Evolutionary conservation across 2,888 invertebrate genomes (phyloP).

Genomic region (Dynastes hyllus): DNA sequence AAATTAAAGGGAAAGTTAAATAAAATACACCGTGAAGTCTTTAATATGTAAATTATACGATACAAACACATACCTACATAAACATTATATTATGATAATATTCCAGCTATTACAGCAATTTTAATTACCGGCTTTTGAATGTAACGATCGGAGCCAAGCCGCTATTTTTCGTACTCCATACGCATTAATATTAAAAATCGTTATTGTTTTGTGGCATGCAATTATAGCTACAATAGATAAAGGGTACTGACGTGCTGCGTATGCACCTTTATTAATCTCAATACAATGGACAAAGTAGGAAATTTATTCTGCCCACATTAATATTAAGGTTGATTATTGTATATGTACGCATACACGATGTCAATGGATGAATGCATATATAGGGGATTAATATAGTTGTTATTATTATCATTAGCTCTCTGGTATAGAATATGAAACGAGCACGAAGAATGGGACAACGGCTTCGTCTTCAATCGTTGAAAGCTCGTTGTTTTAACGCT

Average conservation of each 20-base stretch:
- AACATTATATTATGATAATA: constrained; percentile 16
- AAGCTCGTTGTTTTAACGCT: neutral
- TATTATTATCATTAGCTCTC: constrained; percentile 12
- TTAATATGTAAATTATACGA: constrained; percentile 20
- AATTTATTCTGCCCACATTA: constrained; percentile 30
- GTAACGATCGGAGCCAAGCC: neutral
- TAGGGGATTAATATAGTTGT: constrained; percentile 18
- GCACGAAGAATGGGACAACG: neutral
- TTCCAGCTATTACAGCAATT: constrained; percentile 21
- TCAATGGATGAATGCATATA: neutral
- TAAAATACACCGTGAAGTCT: constrained; percentile 6
- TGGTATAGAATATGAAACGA: neutral
- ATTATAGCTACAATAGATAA: constrained; percentile 32
- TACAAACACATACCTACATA: constrained; percentile 13
- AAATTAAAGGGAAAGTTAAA: constrained; percentile 17
- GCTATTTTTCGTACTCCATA: constrained; percentile 7
- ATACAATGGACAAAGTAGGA: constrained; percentile 40
- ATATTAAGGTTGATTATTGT: constrained; percentile 29
- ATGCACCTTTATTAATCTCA: constrained; percentile 32
- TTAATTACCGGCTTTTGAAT: constrained; percentile 25
- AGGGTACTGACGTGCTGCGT: constrained; percentile 34
- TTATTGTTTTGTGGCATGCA: constrained; percentile 35
- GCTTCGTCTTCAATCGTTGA: neutral
- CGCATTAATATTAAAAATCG: constrained; percentile 40
- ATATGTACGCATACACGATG: neutral